phyloP scores from a whole-genome alignment of 1,140 invertebrate genomes.

The Uloborus diversus region DNA sequence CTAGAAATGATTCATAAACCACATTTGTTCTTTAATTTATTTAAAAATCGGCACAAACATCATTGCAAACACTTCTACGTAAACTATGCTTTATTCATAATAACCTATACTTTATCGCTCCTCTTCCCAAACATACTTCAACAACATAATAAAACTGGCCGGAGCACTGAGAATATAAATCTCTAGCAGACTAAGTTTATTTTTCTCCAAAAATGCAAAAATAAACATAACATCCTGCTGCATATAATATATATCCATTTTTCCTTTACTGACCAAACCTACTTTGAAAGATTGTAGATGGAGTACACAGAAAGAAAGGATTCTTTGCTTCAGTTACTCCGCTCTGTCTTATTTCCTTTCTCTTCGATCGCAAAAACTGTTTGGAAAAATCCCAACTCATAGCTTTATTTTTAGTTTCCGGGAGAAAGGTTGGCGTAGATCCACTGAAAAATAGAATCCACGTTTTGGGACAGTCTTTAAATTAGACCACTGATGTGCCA shows the following conservation, averaged over 20 bases:
- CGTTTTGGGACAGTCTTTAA: too few relatives aligned
- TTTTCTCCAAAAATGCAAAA: slow-evolving; percentile 12
- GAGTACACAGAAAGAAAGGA: not conserved
- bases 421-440: not conserved
- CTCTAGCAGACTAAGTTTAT: slow-evolving; percentile 4
- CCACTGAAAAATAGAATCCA: slow-evolving; percentile 12
- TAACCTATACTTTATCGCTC: too few relatives aligned
- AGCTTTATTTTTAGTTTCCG: slow-evolving; percentile 9
- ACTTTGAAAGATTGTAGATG: slow-evolving; percentile 1
- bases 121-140: too few relatives aligned
- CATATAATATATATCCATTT: not conserved
- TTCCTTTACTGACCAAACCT: slow-evolving; percentile 2
- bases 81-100: too few relatives aligned
- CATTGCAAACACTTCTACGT: too few relatives aligned
- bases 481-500: too few relatives aligned
- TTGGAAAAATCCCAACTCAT: slow-evolving; percentile 17
- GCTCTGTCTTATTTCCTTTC: slow-evolving; percentile 14
- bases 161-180: not conserved
- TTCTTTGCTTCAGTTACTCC: not conserved
- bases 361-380: not conserved
- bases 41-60: too few relatives aligned
- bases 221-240: not conserved
- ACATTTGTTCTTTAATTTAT: too few relatives aligned
- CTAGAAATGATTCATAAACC: too few relatives aligned
- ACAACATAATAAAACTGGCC: too few relatives aligned